Evolutionary conservation across 2,888 invertebrate species (phyloP).

Genomic region (Hirtodrosophila trivittata): DNA sequence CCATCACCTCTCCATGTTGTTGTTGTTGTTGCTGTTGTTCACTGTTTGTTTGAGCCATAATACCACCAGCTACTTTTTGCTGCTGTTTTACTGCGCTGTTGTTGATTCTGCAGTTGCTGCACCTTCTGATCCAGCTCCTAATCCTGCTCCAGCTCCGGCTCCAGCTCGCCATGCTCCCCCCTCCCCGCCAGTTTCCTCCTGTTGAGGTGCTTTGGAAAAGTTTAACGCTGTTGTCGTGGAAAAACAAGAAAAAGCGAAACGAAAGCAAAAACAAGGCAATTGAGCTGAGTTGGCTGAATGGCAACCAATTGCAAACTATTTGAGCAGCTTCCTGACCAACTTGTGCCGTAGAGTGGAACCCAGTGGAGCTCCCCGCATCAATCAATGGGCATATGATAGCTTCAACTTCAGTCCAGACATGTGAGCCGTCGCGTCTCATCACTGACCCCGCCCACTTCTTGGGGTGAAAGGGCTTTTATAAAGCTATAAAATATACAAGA

Average conservation of each 20-base stretch:
- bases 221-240: slow-evolving; percentile 53
- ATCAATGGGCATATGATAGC: slow-evolving; percentile 70
- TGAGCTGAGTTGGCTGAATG: slow-evolving; percentile 60
- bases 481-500: slow-evolving; percentile 74
- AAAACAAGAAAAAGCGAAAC: slow-evolving; percentile 29
- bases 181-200: background rate
- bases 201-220: slow-evolving; percentile 32
- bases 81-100: slow-evolving; percentile 55
- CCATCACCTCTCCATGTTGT: slow-evolving; percentile 3
- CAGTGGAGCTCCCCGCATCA: slow-evolving; percentile 34
- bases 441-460: slow-evolving; percentile 58
- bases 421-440: slow-evolving; percentile 39
- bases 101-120: slow-evolving; percentile 64
- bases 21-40: slow-evolving; percentile 21
- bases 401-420: slow-evolving; percentile 44
- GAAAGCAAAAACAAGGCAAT: slow-evolving; percentile 46
- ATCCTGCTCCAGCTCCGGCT: slow-evolving; percentile 14
- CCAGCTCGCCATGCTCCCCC: background rate
- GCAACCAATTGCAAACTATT: slow-evolving; percentile 65
- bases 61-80: slow-evolving; percentile 51
- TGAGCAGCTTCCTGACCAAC: slow-evolving; percentile 34
- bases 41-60: slow-evolving; percentile 46
- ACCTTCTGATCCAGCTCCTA: slow-evolving; percentile 39
- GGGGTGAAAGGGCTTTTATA: slow-evolving; percentile 67
- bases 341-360: background rate